A percentile compares a stretch with the other conserved stretches of the same genome.
Evolutionary conservation across 2,113 vertebrate genomes (phyloP).

Genomic region (Panthera tigris): DNA sequence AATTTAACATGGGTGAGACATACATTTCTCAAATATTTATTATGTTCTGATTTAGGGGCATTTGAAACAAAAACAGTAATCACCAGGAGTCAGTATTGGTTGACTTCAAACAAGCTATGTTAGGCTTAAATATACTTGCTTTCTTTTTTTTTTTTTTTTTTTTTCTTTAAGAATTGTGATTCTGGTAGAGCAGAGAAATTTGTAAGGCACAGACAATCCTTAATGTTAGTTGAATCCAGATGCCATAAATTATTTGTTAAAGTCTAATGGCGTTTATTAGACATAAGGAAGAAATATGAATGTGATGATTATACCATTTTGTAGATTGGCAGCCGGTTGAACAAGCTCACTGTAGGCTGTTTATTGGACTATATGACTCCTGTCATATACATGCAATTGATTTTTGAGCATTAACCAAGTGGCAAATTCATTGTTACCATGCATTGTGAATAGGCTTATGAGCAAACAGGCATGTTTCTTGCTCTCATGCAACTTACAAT

Average conservation of each 20-base stretch:
- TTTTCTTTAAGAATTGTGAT: background rate
- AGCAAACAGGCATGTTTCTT: background rate
- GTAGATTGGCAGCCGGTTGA: background rate
- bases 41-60: background rate
- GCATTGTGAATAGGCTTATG: background rate
- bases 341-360: background rate
- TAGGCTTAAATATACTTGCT: background rate
- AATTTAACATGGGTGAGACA: background rate
- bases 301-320: background rate
- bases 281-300: background rate
- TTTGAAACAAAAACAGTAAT: background rate
- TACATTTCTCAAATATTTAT: background rate
- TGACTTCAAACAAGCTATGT: background rate
- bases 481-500: background rate
- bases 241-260: background rate
- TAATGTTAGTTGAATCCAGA: background rate
- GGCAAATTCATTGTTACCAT: background rate
- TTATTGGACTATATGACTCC: background rate
- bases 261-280: background rate
- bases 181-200: background rate
- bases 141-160: background rate
- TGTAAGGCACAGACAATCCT: background rate
- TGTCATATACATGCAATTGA: background rate
- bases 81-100: background rate
- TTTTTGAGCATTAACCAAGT: background rate